Percentiles rank a stretch among this genome's conserved stretches.
phyloP scores from a whole-genome alignment of 2,113 vertebrate species.

The Silurus asotus region DNA sequence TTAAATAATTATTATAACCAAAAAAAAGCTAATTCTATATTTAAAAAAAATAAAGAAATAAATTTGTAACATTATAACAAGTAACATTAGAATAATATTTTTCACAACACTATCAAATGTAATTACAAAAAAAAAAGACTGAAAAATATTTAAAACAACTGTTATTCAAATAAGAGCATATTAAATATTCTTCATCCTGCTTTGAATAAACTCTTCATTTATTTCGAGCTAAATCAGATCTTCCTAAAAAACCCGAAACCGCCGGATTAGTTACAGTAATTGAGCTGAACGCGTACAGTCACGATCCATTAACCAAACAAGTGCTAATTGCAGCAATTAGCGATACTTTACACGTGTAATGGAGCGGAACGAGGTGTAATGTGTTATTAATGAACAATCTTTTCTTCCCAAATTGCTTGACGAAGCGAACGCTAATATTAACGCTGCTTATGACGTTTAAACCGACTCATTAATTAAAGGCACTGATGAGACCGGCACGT shows the following conservation, averaged over 20 bases:
- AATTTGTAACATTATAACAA: no score
- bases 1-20: not conserved
- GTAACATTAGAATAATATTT: no score
- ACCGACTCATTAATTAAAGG: conserved; percentile 31
- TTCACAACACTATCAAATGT: no score
- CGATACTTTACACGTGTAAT: conserved; percentile 96
- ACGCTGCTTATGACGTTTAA: conserved; percentile 28
- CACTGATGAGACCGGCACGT: conserved; percentile 15
- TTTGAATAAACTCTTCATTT: not conserved
- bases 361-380: conserved; percentile 88
- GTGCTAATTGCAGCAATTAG: conserved; percentile 98
- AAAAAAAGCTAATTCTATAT: no score
- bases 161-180: not conserved
- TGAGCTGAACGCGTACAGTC: conserved; percentile 67
- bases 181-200: not conserved
- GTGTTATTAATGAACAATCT: conserved; percentile 98
- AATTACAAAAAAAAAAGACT: not conserved
- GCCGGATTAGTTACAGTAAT: conserved; percentile 75
- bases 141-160: not conserved
- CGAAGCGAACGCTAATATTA: conserved; percentile 35
- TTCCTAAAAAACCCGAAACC: conserved; percentile 53
- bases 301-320: conserved; percentile 85
- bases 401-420: conserved; percentile 19
- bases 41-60: no score
- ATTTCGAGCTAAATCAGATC: conserved; percentile 15